A percentile compares a stretch with the other conserved stretches of the same genome.
phyloP scores from a whole-genome alignment of 1,140 invertebrate species.

The Gyrodactylus bullatarudis region DNA sequence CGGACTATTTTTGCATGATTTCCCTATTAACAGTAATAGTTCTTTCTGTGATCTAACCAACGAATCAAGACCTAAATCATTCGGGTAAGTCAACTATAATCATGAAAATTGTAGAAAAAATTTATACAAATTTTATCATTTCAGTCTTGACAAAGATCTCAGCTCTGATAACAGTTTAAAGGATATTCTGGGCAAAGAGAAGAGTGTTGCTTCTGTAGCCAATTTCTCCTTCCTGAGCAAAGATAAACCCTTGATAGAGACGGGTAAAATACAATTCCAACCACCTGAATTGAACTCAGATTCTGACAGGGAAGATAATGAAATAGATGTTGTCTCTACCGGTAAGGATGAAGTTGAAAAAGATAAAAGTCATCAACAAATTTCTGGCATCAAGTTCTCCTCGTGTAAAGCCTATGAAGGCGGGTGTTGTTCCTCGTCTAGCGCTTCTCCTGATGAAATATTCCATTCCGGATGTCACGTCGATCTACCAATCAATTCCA shows the following conservation, averaged over 20 bases:
- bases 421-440: neutral
- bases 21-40: too few relatives aligned
- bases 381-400: neutral
- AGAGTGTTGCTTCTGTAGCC: neutral
- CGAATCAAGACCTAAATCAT: too few relatives aligned
- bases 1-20: too few relatives aligned
- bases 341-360: too few relatives aligned
- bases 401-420: neutral
- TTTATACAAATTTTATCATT: too few relatives aligned
- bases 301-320: neutral
- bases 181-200: neutral
- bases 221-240: neutral
- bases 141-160: too few relatives aligned
- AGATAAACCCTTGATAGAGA: neutral
- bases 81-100: too few relatives aligned
- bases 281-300: neutral
- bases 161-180: too few relatives aligned
- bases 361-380: neutral
- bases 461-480: neutral
- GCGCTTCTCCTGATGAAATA: neutral
- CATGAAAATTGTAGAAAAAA: too few relatives aligned
- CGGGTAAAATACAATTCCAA: neutral
- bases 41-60: too few relatives aligned
- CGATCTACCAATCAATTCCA: neutral
- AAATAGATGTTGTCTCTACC: too few relatives aligned